phyloP scores from a whole-genome alignment of 2,888 invertebrate genomes.

The Morinoia aosen region DNA sequence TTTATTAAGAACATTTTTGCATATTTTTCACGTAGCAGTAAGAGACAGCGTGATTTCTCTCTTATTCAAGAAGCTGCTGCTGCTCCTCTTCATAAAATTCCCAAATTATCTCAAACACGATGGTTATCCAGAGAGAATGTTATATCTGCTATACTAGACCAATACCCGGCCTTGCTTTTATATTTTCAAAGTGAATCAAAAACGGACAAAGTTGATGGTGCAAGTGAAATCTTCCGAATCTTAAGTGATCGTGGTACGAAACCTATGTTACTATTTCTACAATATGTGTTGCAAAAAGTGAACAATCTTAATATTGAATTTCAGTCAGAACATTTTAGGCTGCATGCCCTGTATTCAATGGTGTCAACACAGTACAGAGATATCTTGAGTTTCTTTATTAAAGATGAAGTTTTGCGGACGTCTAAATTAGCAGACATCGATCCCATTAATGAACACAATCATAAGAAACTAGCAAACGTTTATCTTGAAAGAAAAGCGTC shows the following conservation, averaged over 20 bases:
- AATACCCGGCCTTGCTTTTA: too few relatives aligned
- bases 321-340: constrained; percentile 56
- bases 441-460: constrained; percentile 6
- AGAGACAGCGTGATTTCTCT: too few relatives aligned
- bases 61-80: too few relatives aligned
- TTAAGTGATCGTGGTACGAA: constrained; percentile 43
- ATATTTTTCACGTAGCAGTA: too few relatives aligned
- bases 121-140: too few relatives aligned
- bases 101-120: too few relatives aligned
- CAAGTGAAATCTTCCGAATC: too few relatives aligned
- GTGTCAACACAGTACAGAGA: constrained; percentile 45
- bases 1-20: not conserved
- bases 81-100: too few relatives aligned
- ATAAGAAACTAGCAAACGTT: not conserved
- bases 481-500: too few relatives aligned
- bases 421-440: constrained; percentile 51
- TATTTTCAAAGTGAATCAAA: too few relatives aligned
- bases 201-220: too few relatives aligned
- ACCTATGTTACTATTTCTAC: constrained; percentile 54
- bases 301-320: constrained; percentile 55
- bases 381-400: constrained; percentile 54
- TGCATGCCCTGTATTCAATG: constrained; percentile 19
- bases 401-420: constrained; percentile 55
- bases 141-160: too few relatives aligned
- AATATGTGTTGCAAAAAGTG: constrained; percentile 52